Percentiles rank a stretch among this genome's conserved stretches.
These are phyloP conservation scores for Laticauda laticaudata DNA, from an alignment of 2,113 vertebrate species.

Conservation along the genomic window DNA sequence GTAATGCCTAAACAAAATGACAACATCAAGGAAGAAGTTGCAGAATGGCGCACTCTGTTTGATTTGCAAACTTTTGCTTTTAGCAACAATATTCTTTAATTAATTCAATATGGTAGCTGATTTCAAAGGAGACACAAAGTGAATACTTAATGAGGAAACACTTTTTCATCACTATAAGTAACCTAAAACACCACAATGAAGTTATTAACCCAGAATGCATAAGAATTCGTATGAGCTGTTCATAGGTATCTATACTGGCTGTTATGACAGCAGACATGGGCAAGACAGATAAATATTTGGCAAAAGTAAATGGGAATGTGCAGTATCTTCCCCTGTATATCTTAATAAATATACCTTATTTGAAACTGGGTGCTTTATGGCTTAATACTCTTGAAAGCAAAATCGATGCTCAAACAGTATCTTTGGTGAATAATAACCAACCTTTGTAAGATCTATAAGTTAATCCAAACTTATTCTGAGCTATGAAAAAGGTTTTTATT, in stretches of 20 bases:
- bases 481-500: not conserved
- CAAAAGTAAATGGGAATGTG: constrained; percentile 52
- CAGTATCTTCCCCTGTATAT: constrained; percentile 32
- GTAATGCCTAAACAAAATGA: constrained; percentile 60
- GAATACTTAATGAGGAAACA: not conserved
- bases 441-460: constrained; percentile 34
- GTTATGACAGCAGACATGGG: constrained; percentile 58
- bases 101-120: not conserved
- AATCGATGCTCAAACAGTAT: constrained; percentile 32
- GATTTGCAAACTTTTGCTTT: too few species aligned
- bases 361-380: constrained; percentile 44
- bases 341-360: constrained; percentile 54
- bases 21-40: not conserved
- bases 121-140: constrained; percentile 5
- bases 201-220: constrained; percentile 16
- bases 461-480: not conserved
- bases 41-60: not conserved
- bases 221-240: constrained; percentile 34
- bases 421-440: constrained; percentile 36
- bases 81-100: not conserved
- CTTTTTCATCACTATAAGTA: not conserved
- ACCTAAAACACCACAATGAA: fast-evolving
- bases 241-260: constrained; percentile 47
- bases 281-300: constrained; percentile 61
- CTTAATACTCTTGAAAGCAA: constrained; percentile 43